These are phyloP conservation scores for Lanius ludovicianus DNA, from an alignment of 2,113 vertebrate species.

Conservation along the genomic window DNA sequence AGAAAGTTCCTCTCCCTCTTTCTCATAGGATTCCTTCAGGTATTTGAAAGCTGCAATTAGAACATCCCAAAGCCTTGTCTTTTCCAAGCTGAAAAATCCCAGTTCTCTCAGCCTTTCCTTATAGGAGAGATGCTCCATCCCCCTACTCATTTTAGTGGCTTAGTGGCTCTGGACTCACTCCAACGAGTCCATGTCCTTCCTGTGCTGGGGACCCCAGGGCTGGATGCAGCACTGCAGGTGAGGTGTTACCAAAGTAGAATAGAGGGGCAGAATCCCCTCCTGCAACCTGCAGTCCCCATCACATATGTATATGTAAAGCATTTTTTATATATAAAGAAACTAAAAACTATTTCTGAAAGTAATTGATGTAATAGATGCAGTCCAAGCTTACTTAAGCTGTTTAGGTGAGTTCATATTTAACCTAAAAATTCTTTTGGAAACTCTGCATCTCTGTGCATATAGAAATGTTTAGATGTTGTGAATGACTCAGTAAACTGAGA, in stretches of 20 bases:
- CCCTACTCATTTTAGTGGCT: not conserved
- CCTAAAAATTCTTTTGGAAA: not conserved
- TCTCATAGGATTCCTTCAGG: not conserved
- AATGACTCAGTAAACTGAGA: not conserved
- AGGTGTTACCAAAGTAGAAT: too few species aligned
- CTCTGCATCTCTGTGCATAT: not conserved
- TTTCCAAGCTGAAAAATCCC: not conserved
- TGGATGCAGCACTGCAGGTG: not conserved
- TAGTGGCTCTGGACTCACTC: not conserved
- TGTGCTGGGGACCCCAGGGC: not conserved
- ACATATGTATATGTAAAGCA: not conserved
- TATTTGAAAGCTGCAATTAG: not conserved
- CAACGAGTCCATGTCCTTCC: not conserved
- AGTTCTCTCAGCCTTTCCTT: not conserved
- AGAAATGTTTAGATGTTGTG: not conserved
- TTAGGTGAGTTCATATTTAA: not conserved
- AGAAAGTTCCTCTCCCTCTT: not conserved
- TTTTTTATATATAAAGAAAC: not conserved
- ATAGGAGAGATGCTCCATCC: not conserved
- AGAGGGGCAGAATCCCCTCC: not conserved
- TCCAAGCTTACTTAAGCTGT: not conserved
- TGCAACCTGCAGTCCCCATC: not conserved
- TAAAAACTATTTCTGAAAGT: not conserved
- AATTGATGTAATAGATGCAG: not conserved
- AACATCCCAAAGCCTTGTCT: not conserved